phyloP scores from a whole-genome alignment of 2,888 invertebrate genomes.

The Koerneria pararmatus region DNA sequence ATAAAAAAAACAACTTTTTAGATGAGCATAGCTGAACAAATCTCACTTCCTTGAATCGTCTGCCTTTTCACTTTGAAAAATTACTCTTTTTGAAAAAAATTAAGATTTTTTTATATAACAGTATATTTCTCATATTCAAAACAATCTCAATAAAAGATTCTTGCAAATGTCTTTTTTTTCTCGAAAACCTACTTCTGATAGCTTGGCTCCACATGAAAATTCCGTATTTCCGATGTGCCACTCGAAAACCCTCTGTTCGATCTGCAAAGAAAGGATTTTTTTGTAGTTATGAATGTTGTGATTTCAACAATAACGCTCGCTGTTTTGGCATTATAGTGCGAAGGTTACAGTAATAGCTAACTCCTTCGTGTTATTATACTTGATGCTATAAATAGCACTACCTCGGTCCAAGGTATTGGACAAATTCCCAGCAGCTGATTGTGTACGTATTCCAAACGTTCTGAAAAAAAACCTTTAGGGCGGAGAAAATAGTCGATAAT shows the following conservation, averaged over 20 bases:
- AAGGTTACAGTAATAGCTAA: neutral
- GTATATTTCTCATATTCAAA: neutral
- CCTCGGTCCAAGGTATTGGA: slow-evolving; percentile 27
- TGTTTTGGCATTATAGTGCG: no score
- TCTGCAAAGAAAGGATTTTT: neutral
- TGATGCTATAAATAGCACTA: neutral
- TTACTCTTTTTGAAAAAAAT: no score
- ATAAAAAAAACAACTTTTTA: no score
- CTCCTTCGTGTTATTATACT: neutral
- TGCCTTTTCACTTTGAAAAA: no score
- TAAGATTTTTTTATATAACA: neutral
- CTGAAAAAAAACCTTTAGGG: slow-evolving; percentile 6
- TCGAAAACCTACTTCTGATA: slow-evolving; percentile 40
- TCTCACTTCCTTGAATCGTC: no score
- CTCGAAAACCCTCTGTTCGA: slow-evolving; percentile 46
- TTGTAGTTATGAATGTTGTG: slow-evolving; percentile 11
- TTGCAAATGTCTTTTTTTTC: neutral
- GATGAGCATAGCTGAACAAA: no score
- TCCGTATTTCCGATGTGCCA: slow-evolving; percentile 64
- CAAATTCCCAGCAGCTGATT: slow-evolving; percentile 24
- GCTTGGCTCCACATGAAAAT: slow-evolving; percentile 62
- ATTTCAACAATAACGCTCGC: no score
- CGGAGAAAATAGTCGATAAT: no score
- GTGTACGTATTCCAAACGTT: slow-evolving; percentile 24
- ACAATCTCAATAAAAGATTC: neutral